phyloP scores from a whole-genome alignment of 2,113 vertebrate genomes.

The Urocolius indicus region DNA sequence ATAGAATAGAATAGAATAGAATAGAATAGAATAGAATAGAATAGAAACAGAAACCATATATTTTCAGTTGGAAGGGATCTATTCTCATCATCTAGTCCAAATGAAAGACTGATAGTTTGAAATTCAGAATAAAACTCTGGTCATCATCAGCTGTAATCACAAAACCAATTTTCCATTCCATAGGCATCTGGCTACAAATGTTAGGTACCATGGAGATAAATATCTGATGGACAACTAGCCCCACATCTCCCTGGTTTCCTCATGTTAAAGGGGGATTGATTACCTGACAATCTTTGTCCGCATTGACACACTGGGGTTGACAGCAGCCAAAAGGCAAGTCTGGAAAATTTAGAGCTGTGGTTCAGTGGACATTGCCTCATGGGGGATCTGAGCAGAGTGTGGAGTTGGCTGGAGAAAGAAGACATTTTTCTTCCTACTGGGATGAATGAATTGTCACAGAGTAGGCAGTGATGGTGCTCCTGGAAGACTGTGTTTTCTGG shows the following conservation, averaged over 20 bases:
- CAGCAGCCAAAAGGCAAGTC: background rate
- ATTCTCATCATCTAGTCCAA: background rate
- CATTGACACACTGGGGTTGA: background rate
- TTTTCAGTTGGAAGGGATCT: background rate
- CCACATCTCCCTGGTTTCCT: background rate
- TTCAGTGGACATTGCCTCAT: background rate
- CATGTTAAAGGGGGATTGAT: background rate
- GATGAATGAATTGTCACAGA: background rate
- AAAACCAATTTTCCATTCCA: rapidly evolving
- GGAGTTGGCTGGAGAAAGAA: background rate
- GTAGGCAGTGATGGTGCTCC: background rate
- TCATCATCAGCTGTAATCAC: background rate
- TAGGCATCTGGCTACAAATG: background rate
- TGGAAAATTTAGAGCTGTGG: background rate
- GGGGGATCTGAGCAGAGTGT: background rate
- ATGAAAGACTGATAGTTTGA: background rate
- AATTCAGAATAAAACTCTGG: background rate
- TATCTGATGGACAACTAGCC: background rate
- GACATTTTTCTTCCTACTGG: background rate
- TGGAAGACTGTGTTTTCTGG: background rate
- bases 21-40: background rate
- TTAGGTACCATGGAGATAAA: background rate
- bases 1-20: background rate
- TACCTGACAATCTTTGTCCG: background rate
- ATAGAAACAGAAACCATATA: too few relatives aligned